Conservation (phyloP, 2,113 vertebrate species). For the Silurus asotus region DNA sequence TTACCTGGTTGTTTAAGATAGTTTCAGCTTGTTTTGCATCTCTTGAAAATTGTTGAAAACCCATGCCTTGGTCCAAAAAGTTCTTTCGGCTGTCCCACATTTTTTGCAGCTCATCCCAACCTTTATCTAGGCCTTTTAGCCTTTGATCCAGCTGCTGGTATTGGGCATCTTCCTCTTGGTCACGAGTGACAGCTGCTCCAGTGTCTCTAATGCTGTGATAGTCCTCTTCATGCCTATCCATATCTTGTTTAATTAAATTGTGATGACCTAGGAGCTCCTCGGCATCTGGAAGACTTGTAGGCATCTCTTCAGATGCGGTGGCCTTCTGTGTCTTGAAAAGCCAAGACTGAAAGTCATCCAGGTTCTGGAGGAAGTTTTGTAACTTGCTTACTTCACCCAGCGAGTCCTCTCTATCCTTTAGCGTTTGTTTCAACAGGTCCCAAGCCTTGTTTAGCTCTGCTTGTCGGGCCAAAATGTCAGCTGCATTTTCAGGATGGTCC, state of each 20-base stretch:
- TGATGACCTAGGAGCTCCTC: slow-evolving; percentile 85
- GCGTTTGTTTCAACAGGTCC: slow-evolving; percentile 78
- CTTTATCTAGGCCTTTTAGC: slow-evolving; percentile 78
- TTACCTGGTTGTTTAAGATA: slow-evolving; percentile 93
- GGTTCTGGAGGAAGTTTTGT: slow-evolving; percentile 90
- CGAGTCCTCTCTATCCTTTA: slow-evolving; percentile 80
- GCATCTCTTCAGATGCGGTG: slow-evolving; percentile 84
- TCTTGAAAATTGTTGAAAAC: slow-evolving; percentile 91
- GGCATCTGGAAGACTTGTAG: slow-evolving; percentile 78
- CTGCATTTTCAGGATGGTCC: slow-evolving; percentile 80
- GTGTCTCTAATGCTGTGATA: slow-evolving; percentile 73
- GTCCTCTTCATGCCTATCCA: slow-evolving; percentile 75
- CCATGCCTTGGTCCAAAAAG: slow-evolving; percentile 80
- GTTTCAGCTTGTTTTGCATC: slow-evolving; percentile 86
- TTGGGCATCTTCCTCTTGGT: slow-evolving; percentile 83
- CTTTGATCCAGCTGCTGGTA: slow-evolving; percentile 86
- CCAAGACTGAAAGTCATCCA: slow-evolving; percentile 94
- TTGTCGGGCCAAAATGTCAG: slow-evolving; percentile 71
- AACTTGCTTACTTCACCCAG: slow-evolving; percentile 91
- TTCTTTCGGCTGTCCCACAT: slow-evolving; percentile 85
- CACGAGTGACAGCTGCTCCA: slow-evolving; percentile 75
- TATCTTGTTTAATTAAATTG: slow-evolving; percentile 73
- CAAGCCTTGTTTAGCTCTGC: slow-evolving; percentile 70
- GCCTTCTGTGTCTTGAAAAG: slow-evolving; percentile 88
- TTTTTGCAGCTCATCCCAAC: slow-evolving; percentile 84